Percentiles rank a stretch among this genome's conserved stretches.
Conservation (phyloP, 2,888 invertebrate genomes). For the Platyscelio sp. region DNA sequence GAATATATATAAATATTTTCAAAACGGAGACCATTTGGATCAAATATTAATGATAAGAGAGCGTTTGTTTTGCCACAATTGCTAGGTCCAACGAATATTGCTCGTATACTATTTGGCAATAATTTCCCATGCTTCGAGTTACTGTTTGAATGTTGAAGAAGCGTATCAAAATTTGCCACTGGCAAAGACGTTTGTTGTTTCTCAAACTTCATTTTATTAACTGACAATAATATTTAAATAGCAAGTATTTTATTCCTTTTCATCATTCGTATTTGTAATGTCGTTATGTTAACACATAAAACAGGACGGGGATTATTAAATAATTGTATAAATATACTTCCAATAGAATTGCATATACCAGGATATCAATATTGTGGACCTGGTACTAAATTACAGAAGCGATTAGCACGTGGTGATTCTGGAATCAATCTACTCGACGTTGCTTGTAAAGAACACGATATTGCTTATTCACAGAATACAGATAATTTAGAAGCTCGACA, state of each 20-base stretch:
- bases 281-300: background rate
- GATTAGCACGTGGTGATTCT: constrained; percentile 67
- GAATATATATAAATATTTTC: constrained; percentile 75
- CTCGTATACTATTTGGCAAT: constrained; percentile 14
- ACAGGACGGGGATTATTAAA: background rate
- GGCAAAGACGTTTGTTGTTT: background rate
- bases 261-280: no score
- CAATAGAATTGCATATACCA: constrained; percentile 63
- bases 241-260: no score
- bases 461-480: background rate
- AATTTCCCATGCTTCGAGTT: constrained; percentile 1
- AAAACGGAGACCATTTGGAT: background rate
- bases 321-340: constrained; percentile 29
- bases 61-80: constrained; percentile 23
- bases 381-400: constrained; percentile 75
- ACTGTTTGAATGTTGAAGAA: background rate
- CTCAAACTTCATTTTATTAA: constrained; percentile 8
- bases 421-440: constrained; percentile 72
- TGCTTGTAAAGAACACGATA: background rate
- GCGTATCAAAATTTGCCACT: constrained; percentile 3
- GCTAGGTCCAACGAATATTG: background rate
- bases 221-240: no score
- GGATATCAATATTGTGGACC: constrained; percentile 78
- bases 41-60: background rate
- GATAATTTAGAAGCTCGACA: background rate